phyloP scores from a whole-genome alignment of 1,140 invertebrate genomes.

The Neodiprion virginianus region DNA sequence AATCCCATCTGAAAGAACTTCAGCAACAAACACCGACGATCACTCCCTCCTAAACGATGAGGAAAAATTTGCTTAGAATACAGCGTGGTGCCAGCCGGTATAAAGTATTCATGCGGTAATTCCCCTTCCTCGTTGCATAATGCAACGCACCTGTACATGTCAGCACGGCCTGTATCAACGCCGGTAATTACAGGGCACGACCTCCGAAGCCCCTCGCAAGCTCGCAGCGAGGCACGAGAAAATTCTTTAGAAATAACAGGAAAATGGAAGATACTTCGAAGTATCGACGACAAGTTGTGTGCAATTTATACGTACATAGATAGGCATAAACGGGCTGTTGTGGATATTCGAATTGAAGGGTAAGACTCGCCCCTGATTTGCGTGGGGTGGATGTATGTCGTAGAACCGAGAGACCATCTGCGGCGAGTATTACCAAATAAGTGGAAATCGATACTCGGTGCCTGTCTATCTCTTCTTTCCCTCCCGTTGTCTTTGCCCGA shows the following conservation, averaged over 20 bases:
- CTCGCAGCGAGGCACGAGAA: too few relatives aligned
- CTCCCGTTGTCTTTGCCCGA: not conserved
- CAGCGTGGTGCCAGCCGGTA: not conserved
- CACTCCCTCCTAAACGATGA: not conserved
- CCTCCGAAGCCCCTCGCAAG: not conserved
- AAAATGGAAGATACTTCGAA: too few relatives aligned
- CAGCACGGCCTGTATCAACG: not conserved
- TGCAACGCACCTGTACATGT: not conserved
- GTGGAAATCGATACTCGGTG: not conserved
- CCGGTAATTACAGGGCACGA: conserved; percentile 1
- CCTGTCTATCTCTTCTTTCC: not conserved
- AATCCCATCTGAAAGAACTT: too few relatives aligned
- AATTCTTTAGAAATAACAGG: too few relatives aligned
- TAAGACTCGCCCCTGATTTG: not conserved
- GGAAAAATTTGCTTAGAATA: not conserved
- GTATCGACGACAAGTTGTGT: too few relatives aligned
- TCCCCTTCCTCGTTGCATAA: not conserved
- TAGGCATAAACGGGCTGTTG: too few relatives aligned
- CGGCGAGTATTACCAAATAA: conserved; percentile 4
- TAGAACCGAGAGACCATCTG: not conserved
- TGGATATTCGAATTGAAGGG: too few relatives aligned
- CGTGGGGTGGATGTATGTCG: not conserved
- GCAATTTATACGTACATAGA: too few relatives aligned
- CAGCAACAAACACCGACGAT: too few relatives aligned
- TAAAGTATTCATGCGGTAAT: not conserved